Evolutionary conservation across 1,140 invertebrate species (phyloP).

Genomic region (Anastrepha ludens): DNA sequence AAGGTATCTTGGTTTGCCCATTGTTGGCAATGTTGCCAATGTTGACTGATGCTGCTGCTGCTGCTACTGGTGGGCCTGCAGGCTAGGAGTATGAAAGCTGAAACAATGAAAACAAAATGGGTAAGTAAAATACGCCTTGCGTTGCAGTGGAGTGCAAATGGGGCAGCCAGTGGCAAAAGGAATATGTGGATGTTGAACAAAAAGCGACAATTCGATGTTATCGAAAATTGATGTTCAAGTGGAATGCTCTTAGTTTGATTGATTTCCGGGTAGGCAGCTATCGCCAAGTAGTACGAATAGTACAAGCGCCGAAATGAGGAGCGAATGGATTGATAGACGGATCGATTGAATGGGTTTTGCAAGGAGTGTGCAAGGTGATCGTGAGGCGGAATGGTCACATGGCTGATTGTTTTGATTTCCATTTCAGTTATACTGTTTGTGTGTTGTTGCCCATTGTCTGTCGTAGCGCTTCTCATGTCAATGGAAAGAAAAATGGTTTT

Average conservation of each 20-base stretch:
- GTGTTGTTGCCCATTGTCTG: background rate
- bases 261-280: slow-evolving; percentile 63
- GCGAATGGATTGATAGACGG: background rate
- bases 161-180: background rate
- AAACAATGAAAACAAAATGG: background rate
- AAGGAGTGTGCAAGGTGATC: background rate
- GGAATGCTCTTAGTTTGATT: slow-evolving; percentile 67
- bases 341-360: background rate
- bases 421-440: background rate
- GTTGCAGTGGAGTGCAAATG: background rate
- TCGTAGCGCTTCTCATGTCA: background rate
- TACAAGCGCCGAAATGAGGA: background rate
- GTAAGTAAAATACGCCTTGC: background rate
- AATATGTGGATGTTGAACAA: background rate
- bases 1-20: slow-evolving; percentile 4
- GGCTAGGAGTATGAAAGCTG: background rate
- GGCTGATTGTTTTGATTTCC: background rate
- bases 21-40: slow-evolving; percentile 12
- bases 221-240: slow-evolving; percentile 36
- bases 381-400: background rate
- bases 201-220: slow-evolving; percentile 29
- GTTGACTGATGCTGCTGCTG: slow-evolving; percentile 10
- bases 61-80: background rate
- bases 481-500: background rate
- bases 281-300: background rate